Evolutionary conservation across 2,888 invertebrate species (phyloP), one percentile per base, ranked within the genome.

Genomic region (Prosapia bicincta): DNA sequence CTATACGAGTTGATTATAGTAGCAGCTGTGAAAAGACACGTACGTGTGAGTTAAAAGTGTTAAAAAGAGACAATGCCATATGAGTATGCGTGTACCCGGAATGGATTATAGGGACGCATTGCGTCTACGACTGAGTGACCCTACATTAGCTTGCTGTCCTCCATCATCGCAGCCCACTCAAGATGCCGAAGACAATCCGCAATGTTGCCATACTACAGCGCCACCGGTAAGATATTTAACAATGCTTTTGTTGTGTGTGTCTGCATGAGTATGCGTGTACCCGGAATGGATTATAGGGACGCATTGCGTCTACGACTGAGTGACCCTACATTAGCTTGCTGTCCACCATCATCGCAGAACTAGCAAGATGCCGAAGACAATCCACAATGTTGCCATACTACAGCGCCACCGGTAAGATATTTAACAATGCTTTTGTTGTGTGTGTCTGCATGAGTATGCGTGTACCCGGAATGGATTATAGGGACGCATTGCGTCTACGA

Each of bases 41-140:
- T 30, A 6, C 30, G 9, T 6, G 30, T 30, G 30, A 6, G 30
- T 9, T 6, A 9, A 6, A 38, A 13, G 38, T 38, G 15, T 7
- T 38, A 38, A 13, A 38, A n/a, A 54, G 54, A 20, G 54, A 54
- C 54, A 20, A 20, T 20, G 54, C n/a, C 0, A 54, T 54, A 20
- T 54, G 54, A 54, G 54, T 54, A 54, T 54, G 54, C 54, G 54
- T 54, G 54, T 54, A 54, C 54, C 26, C 24, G 70, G 68, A 23
- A 15, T 69, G 65, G 13, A 20, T n/a, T 26, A 67, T 66, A 76
- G 74, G 54, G 66, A 71, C 71, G 74, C 85, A 78, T 83, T 87
- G 65, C 86, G 86, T 79, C 81, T 88, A 79, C 83, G 87, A 79
- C 85, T 88, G 28, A 87, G 86, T 79, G 87, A 87, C 79, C 87